Percentiles rank a stretch among this genome's conserved stretches.
These are phyloP conservation scores for Temnothorax longispinosus DNA, from an alignment of 1,140 invertebrate species.

Conservation along the genomic window DNA sequence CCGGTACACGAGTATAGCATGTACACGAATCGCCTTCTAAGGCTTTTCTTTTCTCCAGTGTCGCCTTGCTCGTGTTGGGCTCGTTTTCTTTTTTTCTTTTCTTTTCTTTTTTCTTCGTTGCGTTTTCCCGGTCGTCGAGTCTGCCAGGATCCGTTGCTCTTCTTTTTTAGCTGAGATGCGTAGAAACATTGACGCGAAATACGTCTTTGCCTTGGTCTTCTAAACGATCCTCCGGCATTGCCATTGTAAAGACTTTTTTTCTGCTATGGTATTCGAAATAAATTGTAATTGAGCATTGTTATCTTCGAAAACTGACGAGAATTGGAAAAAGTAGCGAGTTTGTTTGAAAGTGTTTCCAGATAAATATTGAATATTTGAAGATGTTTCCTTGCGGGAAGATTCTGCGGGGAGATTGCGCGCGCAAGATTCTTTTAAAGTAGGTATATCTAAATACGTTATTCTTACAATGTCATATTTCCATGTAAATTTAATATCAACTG, in stretches of 20 bases:
- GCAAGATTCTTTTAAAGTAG: neutral
- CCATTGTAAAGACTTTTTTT: neutral
- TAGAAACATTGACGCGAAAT: conserved; percentile 26
- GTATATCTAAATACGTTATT: neutral
- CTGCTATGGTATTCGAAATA: neutral
- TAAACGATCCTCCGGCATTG: neutral
- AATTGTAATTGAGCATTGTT: conserved; percentile 24
- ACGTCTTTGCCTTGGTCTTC: conserved; percentile 11
- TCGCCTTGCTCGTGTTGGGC: conserved; percentile 40
- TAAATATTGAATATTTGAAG: conserved; percentile 12
- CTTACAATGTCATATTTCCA: neutral
- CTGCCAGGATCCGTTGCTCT: conserved; percentile 5
- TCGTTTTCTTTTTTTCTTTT: conserved; percentile 13
- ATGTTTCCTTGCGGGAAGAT: neutral
- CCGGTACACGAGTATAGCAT: conserved; percentile 9
- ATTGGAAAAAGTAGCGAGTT: neutral
- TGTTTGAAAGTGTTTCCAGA: conserved; percentile 3
- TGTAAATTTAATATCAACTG: neutral
- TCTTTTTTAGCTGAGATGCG: conserved; percentile 10
- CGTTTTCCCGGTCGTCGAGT: conserved; percentile 4
- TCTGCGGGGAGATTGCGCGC: neutral
- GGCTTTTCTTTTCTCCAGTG: conserved; percentile 33
- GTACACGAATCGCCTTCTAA: conserved; percentile 19
- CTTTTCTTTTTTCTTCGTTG: conserved; percentile 9
- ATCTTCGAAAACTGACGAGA: conserved; percentile 13